phyloP scores from a whole-genome alignment of 64 coral and sea anemone species.

The Catalaphyllia jardinei region DNA sequence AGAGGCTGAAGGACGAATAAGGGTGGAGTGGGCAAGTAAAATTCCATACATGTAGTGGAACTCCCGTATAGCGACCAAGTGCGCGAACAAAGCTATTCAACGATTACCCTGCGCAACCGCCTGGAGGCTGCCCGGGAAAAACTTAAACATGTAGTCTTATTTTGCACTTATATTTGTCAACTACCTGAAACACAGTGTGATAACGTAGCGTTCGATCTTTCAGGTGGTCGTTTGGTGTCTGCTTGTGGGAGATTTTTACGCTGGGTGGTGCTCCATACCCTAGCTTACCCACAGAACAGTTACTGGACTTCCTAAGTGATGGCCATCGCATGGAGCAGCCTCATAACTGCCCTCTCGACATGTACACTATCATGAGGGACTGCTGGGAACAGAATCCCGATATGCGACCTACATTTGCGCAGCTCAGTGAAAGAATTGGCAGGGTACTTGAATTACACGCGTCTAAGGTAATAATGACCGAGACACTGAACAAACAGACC shows the following conservation, averaged over 20 bases:
- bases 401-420: slow-evolving; percentile 5
- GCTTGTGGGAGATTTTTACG: slow-evolving; percentile 65
- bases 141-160: no score
- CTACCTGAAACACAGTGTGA: no score
- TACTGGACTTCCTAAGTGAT: slow-evolving; percentile 18
- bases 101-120: no score
- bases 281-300: not conserved
- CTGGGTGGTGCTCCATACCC: slow-evolving; percentile 45
- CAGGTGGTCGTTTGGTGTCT: slow-evolving; percentile 67
- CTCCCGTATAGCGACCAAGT: no score
- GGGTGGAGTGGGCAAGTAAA: no score
- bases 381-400: slow-evolving; percentile 28
- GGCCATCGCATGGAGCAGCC: slow-evolving; percentile 38
- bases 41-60: no score
- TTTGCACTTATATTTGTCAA: no score
- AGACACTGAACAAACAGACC: no score
- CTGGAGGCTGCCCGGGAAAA: no score
- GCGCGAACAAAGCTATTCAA: no score
- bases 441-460: slow-evolving; percentile 6
- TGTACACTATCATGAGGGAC: slow-evolving; percentile 40
- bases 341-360: slow-evolving; percentile 20
- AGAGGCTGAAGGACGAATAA: no score
- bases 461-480: slow-evolving; percentile 3
- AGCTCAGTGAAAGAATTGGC: slow-evolving; percentile 4
- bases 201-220: not conserved